Conservation (phyloP, 2,888 invertebrate genomes). For the Meloe dianella region DNA sequence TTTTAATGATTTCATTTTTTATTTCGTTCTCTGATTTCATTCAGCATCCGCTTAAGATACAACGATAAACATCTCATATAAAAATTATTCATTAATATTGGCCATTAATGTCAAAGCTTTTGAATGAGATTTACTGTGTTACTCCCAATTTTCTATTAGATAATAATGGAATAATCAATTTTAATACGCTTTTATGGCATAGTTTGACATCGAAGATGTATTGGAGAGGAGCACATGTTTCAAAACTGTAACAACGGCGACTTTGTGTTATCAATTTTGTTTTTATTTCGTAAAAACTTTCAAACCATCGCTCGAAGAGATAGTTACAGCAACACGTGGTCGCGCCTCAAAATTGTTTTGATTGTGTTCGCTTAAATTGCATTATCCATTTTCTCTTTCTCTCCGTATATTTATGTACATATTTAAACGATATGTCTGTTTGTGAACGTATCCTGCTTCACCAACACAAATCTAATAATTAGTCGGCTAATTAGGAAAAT, state of each 20-base stretch:
- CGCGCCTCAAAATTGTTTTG: conserved; percentile 6
- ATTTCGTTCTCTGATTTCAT: neutral
- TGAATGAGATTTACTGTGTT: conserved; percentile 34
- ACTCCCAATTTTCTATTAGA: conserved; percentile 27
- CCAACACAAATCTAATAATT: conserved; percentile 53
- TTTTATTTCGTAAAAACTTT: neutral
- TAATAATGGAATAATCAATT: conserved; percentile 33
- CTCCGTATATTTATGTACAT: neutral
- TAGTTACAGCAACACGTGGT: neutral
- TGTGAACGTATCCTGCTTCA: neutral
- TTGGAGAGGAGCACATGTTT: conserved; percentile 20
- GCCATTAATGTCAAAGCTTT: conserved; percentile 29
- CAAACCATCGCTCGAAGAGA: neutral
- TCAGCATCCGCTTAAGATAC: conserved; percentile 29
- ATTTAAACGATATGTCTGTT: neutral
- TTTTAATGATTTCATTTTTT: conserved; percentile 36
- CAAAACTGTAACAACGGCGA: conserved; percentile 7
- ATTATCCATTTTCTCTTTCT: conserved; percentile 1
- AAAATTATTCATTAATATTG: conserved; percentile 32
- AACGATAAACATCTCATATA: conserved; percentile 32
- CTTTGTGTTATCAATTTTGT: neutral
- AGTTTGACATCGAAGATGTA: conserved; percentile 29
- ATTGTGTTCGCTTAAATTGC: neutral
- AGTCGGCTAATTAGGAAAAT: conserved; percentile 53
- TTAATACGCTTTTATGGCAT: conserved; percentile 28